Base-by-base conservation (phyloP, 2,888 invertebrate species). In the Oscheius sp. region DNA sequence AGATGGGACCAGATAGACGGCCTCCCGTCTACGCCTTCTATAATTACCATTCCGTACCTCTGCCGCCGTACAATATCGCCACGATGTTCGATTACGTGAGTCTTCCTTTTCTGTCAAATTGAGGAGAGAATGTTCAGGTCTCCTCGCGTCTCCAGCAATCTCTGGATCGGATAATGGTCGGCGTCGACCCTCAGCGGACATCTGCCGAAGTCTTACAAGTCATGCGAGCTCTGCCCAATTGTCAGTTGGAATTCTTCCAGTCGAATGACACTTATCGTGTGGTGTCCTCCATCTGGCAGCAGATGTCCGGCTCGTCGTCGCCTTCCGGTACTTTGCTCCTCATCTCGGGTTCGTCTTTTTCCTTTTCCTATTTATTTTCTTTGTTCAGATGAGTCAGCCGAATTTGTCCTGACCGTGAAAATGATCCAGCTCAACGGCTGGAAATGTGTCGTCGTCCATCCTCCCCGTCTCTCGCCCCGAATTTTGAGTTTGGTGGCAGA, bases 41-140 rank as follows among this genome's bases (percentile, higher is more conserved):
- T 52, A 66, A 66, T 35, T 66, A 66, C 52, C 52, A 27, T 35
- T 66, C 66, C 29, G 27, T 66, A 18, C 52, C 66, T 18, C 46
- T 66, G 16, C 66, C 29, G n/a, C 25, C 49, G 12, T 12, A 21
- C 18, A 27, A 27, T 21, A 49, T 66, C 18, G 16, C 46, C 25
- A 52, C 25, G 9, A 25, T 66, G 23, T n/a, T 52, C 35, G 23
- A 66, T 2, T 66, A 29, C n/a, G 66, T 66, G 29, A 35, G 66
- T 61, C 35, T 41, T 43, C 16, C 27, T 41, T 21, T 13, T 41
- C 13, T 41, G 18, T 61, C 5, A n/a, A n/a, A n/a, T 35, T 27
- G 9, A 29, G 21, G n/a, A 25, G n/a, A 2, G 16, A n/a, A 13
- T 2, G 13, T 43, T 61, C n/a, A 43, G 61, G 43, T 35, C 27